These are phyloP conservation scores for Macaria notata DNA, from an alignment of 2,888 invertebrate species.

Conservation along the genomic window DNA sequence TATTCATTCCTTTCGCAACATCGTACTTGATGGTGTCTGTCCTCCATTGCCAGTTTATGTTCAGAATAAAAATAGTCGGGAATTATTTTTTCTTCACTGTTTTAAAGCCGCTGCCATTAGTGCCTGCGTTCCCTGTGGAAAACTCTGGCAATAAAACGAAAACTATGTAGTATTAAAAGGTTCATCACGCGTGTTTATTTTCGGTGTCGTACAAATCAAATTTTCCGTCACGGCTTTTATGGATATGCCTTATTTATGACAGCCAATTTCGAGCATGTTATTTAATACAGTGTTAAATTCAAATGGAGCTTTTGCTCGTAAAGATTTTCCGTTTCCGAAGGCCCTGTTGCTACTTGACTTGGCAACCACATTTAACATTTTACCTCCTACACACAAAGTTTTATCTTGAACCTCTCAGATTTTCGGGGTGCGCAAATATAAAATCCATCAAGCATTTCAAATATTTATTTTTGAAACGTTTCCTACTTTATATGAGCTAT, in stretches of 20 bases:
- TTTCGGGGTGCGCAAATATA: slow-evolving; percentile 6
- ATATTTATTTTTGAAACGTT: slow-evolving; percentile 13
- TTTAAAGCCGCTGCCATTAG: slow-evolving; percentile 4
- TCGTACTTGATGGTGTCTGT: slow-evolving; percentile 10
- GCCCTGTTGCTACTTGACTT: no score
- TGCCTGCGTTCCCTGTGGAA: slow-evolving; percentile 12
- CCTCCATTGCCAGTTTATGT: slow-evolving; percentile 13
- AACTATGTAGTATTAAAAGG: slow-evolving; percentile 13
- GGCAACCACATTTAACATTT: background rate
- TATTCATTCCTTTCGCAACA: slow-evolving; percentile 23
- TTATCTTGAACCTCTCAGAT: slow-evolving; percentile 7
- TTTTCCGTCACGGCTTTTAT: slow-evolving; percentile 32
- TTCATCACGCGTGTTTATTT: slow-evolving; percentile 7
- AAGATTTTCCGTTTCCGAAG: background rate
- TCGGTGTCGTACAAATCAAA: slow-evolving; percentile 24
- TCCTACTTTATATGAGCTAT: slow-evolving; percentile 15
- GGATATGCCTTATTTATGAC: slow-evolving; percentile 26
- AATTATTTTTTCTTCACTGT: background rate
- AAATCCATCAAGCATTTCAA: slow-evolving; percentile 8
- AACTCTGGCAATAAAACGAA: slow-evolving; percentile 11
- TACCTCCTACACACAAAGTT: slow-evolving; percentile 13
- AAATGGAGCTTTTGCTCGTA: slow-evolving; percentile 11
- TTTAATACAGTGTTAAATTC: slow-evolving; percentile 9
- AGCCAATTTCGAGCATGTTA: slow-evolving; percentile 10
- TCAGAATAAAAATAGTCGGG: background rate